Evolutionary conservation across 2,888 invertebrate genomes (phyloP).

Genomic region (Caenorhabditis doughertyi): DNA sequence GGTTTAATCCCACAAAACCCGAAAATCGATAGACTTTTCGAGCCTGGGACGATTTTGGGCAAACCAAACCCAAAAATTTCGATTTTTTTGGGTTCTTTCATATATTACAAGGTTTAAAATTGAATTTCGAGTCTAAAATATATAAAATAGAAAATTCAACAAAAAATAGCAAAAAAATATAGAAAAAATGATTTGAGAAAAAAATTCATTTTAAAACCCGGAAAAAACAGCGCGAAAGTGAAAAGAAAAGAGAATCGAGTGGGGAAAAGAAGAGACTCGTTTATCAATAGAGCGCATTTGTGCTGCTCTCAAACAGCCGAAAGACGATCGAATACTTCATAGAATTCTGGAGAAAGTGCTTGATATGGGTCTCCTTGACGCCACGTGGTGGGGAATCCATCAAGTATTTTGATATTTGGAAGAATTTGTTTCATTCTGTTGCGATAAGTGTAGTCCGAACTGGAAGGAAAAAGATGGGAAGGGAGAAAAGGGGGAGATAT

Average conservation of each 20-base stretch:
- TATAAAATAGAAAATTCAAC: too few species aligned
- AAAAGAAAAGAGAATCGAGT: background rate
- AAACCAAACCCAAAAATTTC: too few species aligned
- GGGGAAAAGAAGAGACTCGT: too few species aligned
- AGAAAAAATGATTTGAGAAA: too few species aligned
- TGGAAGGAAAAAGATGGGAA: conserved; percentile 20
- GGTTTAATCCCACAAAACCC: too few species aligned
- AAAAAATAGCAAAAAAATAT: too few species aligned
- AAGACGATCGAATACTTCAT: conserved; percentile 39
- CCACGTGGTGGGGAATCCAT: conserved; percentile 66
- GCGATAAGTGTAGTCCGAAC: conserved; percentile 64
- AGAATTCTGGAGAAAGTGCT: conserved; percentile 50
- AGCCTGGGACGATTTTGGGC: too few species aligned
- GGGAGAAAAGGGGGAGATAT: background rate
- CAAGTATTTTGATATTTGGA: conserved; percentile 60
- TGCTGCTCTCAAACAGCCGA: background rate
- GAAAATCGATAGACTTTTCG: too few species aligned
- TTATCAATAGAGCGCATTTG: conserved; percentile 40
- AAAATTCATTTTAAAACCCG: background rate
- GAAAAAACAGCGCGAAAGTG: background rate
- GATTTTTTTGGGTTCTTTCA: too few species aligned
- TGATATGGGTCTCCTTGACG: conserved; percentile 67
- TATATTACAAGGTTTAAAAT: too few species aligned
- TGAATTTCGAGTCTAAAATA: too few species aligned
- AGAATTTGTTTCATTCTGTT: conserved; percentile 62